These are phyloP conservation scores for Lepidothrix coronata DNA, from an alignment of 2,113 vertebrate genomes.

Conservation along the genomic window DNA sequence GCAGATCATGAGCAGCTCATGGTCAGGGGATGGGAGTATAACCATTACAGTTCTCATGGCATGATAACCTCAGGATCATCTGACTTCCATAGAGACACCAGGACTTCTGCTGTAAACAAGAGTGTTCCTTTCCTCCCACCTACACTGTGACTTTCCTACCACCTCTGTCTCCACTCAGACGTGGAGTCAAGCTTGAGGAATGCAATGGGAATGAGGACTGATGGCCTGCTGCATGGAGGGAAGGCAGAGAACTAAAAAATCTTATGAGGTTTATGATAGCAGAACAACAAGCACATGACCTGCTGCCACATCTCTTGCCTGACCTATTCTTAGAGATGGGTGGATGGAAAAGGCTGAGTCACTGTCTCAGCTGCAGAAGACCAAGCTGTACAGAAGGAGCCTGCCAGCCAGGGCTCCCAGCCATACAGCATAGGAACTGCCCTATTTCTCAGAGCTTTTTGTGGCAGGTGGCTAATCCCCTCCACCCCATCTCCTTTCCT, in stretches of 20 bases:
- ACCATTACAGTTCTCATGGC: neutral
- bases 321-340: slow-evolving; percentile 54
- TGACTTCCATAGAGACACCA: neutral
- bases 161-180: slow-evolving; percentile 16
- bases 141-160: slow-evolving; percentile 22
- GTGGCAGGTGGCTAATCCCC: slow-evolving; percentile 35
- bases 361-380: slow-evolving; percentile 51
- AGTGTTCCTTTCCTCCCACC: slow-evolving; percentile 36
- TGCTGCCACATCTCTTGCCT: slow-evolving; percentile 18
- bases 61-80: slow-evolving; percentile 15
- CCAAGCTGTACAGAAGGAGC: slow-evolving; percentile 22
- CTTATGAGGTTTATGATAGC: neutral
- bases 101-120: slow-evolving; percentile 25
- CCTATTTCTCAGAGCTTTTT: neutral
- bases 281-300: slow-evolving; percentile 33
- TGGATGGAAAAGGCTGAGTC: slow-evolving; percentile 61
- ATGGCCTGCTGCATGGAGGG: neutral
- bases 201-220: neutral
- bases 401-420: slow-evolving; percentile 38
- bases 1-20: neutral
- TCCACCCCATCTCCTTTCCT: neutral
- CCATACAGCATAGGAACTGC: slow-evolving; percentile 27
- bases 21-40: neutral
- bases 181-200: slow-evolving; percentile 53
- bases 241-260: neutral